Evolutionary conservation across 2,888 invertebrate species (phyloP).

Genomic region (Pharmacophagus antenor): DNA sequence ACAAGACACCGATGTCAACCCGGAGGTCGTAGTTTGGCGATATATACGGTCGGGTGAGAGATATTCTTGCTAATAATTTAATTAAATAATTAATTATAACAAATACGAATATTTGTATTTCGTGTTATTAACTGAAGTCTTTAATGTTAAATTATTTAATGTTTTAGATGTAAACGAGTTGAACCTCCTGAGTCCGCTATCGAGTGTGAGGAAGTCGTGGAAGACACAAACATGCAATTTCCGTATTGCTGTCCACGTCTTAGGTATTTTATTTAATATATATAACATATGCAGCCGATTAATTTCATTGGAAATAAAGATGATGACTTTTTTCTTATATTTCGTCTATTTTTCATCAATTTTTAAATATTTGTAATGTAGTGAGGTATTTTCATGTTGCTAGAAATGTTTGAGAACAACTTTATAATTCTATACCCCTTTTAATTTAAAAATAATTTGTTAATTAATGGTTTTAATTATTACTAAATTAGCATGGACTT

Average conservation of each 20-base stretch:
- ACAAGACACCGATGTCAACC: constrained; percentile 71
- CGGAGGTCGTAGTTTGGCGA: constrained; percentile 68
- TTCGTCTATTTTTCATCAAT: neutral
- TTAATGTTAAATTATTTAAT: neutral
- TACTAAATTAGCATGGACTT: neutral
- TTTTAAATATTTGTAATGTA: too few relatives aligned
- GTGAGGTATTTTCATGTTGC: too few relatives aligned
- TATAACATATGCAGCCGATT: too few relatives aligned
- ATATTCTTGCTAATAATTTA: neutral
- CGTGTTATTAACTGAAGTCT: neutral
- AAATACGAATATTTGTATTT: neutral
- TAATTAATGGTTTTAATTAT: too few relatives aligned
- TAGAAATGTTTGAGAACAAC: too few relatives aligned
- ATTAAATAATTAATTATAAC: neutral
- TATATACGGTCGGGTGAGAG: constrained; percentile 70
- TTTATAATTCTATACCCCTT: too few relatives aligned
- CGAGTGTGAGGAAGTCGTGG: constrained; percentile 74
- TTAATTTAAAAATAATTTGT: too few relatives aligned
- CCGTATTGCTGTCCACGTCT: constrained; percentile 71
- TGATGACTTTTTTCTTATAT: neutral
- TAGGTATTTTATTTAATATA: constrained; percentile 44
- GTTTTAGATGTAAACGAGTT: constrained; percentile 65
- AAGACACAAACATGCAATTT: constrained; percentile 76
- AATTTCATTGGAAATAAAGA: too few relatives aligned
- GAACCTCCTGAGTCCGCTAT: constrained; percentile 74